These are phyloP conservation scores for Helobdella robusta DNA, from an alignment of 2,888 invertebrate species.

Conservation along the genomic window DNA sequence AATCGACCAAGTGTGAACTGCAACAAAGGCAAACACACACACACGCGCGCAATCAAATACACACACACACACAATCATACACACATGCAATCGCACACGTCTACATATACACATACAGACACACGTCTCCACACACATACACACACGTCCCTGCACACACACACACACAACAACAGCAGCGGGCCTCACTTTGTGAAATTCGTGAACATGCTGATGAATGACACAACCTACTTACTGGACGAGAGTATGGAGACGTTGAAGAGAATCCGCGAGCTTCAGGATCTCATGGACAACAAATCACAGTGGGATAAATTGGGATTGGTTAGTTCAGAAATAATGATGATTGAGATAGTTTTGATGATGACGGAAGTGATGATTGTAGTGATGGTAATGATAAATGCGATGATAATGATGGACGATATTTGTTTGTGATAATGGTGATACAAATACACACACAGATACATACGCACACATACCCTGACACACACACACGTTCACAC, in stretches of 20 bases:
- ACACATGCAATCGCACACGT: too few relatives aligned
- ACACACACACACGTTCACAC: too few relatives aligned
- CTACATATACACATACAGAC: not conserved
- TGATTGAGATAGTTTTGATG: not conserved
- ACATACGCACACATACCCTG: too few relatives aligned
- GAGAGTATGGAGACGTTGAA: slow-evolving; percentile 82
- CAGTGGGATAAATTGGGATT: slow-evolving; percentile 58
- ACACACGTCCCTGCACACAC: not conserved
- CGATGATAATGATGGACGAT: not conserved
- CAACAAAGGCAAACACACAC: too few relatives aligned
- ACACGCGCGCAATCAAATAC: too few relatives aligned
- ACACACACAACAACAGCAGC: slow-evolving; percentile 24
- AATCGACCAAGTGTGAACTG: too few relatives aligned
- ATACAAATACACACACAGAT: not conserved
- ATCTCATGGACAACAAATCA: slow-evolving; percentile 62
- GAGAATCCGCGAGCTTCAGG: slow-evolving; percentile 67
- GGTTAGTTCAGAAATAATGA: too few relatives aligned
- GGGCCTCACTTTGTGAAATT: slow-evolving; percentile 70
- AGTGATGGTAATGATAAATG: not conserved
- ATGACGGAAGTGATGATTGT: too few relatives aligned
- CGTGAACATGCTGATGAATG: slow-evolving; percentile 95
- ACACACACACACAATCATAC: too few relatives aligned
- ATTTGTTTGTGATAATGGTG: not conserved
- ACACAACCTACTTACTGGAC: slow-evolving; percentile 89
- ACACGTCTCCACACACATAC: not conserved